Percentiles rank a stretch among this genome's conserved stretches.
Conservation (phyloP, 2,888 invertebrate species). For the Prionchulus punctatus region DNA sequence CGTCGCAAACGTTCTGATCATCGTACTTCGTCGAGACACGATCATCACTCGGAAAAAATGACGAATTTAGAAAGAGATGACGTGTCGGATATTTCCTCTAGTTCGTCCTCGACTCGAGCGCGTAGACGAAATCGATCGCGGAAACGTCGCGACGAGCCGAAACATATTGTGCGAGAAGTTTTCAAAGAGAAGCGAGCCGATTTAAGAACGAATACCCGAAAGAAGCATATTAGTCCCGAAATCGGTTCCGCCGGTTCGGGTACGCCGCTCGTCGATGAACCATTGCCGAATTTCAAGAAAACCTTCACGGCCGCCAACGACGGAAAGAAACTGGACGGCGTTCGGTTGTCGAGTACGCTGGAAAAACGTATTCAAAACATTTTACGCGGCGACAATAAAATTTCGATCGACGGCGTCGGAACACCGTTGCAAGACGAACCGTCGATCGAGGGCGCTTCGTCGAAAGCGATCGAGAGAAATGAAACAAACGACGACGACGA, state of each 20-base stretch:
- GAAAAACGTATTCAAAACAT: slow-evolving; percentile 2
- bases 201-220: background rate
- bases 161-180: background rate
- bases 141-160: background rate
- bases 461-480: background rate
- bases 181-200: background rate
- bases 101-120: background rate
- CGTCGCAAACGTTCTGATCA: background rate
- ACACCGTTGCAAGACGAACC: background rate
- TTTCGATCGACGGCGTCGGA: background rate
- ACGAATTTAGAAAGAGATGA: background rate
- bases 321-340: too few species aligned
- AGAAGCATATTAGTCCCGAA: background rate
- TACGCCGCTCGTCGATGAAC: background rate
- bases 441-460: too few species aligned
- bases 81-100: background rate
- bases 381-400: background rate
- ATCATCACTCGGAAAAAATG: background rate
- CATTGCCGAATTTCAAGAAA: background rate
- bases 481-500: too few species aligned
- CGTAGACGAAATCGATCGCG: too few species aligned
- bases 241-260: background rate
- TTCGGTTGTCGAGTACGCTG: background rate
- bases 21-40: background rate
- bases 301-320: background rate